Evolutionary conservation across 2,888 invertebrate genomes (phyloP).

Genomic region (Congeria kusceri): DNA sequence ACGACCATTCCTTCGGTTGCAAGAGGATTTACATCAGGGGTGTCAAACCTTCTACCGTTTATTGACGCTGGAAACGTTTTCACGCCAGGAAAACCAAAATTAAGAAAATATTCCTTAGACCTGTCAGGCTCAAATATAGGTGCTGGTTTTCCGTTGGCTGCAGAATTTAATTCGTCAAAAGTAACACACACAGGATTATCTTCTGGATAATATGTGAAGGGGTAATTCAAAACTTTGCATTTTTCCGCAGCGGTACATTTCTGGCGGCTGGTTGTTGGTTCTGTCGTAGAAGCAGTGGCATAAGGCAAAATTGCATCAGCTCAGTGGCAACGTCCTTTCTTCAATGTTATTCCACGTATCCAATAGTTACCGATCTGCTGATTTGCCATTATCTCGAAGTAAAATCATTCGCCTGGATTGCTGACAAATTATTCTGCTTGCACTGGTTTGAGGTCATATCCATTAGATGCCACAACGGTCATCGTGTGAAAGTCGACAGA

Average conservation of each 20-base stretch:
- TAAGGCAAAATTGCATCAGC: conserved; percentile 71
- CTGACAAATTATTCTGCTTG: conserved; percentile 68
- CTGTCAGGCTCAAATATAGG: conserved; percentile 44
- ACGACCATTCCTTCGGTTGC: conserved; percentile 69
- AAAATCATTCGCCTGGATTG: conserved; percentile 74
- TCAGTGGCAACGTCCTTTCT: conserved; percentile 37
- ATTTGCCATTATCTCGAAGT: conserved; percentile 72
- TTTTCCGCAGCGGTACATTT: conserved; percentile 46
- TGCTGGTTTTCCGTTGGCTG: conserved; percentile 50
- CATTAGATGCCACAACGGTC: conserved; percentile 73
- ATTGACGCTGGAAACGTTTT: conserved; percentile 68
- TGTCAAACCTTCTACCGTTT: conserved; percentile 71
- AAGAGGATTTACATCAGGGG: conserved; percentile 70
- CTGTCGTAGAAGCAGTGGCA: conserved; percentile 44
- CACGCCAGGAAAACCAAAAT: conserved; percentile 79
- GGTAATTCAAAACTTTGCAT: conserved; percentile 72
- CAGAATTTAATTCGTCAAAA: conserved; percentile 61
- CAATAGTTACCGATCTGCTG: conserved; percentile 72
- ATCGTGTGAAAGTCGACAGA: conserved; percentile 73
- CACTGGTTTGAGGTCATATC: conserved; percentile 69
- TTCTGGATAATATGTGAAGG: conserved; percentile 63
- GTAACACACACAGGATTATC: conserved; percentile 46
- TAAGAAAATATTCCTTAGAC: conserved; percentile 75
- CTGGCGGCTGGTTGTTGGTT: conserved; percentile 49
- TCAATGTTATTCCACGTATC: conserved; percentile 72